Conservation (phyloP, 2,797 vertebrate genomes). For the Dryobates pubescens region DNA sequence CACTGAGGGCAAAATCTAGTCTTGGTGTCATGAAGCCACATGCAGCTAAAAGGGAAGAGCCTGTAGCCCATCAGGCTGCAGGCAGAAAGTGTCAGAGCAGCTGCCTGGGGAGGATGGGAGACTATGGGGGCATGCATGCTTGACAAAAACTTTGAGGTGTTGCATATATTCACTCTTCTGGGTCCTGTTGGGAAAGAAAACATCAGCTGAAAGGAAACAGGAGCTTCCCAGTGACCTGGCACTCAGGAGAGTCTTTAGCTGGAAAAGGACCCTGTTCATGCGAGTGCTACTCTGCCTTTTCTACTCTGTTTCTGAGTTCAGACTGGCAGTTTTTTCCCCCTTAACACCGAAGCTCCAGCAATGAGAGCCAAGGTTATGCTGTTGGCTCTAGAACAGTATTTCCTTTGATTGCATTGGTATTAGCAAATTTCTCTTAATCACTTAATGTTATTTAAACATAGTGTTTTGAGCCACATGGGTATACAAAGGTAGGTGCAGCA, state of each 20-base stretch:
- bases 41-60: neutral
- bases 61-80: neutral
- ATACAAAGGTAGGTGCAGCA: neutral
- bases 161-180: neutral
- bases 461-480: neutral
- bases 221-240: neutral
- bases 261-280: neutral
- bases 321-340: neutral
- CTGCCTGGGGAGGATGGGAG: neutral
- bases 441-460: neutral
- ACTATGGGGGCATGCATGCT: neutral
- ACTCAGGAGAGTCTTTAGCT: neutral
- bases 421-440: constrained; percentile 11
- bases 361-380: neutral
- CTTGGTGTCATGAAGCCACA: neutral
- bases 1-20: neutral
- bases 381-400: neutral
- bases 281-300: neutral
- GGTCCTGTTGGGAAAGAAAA: neutral
- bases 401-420: neutral
- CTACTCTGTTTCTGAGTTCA: neutral
- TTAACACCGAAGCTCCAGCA: neutral
- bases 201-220: neutral
- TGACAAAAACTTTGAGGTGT: neutral
- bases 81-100: neutral